Base-by-base conservation (phyloP, 2,888 invertebrate species). In the Drosophila nr. perissopoda region DNA sequence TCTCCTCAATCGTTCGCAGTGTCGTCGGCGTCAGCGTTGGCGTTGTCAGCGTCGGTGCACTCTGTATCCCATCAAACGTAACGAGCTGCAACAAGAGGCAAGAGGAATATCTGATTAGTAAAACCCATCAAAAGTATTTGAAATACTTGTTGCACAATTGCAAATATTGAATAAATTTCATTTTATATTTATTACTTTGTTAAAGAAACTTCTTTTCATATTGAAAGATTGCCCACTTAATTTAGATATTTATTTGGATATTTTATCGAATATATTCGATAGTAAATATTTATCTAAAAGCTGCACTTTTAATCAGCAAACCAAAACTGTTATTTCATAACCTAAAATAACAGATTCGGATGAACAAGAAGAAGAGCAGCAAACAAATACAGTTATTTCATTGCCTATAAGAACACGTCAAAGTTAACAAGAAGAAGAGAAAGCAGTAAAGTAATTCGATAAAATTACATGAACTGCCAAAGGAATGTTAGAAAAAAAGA, bases 21-120 rank as follows among this genome's bases (percentile, higher is more conserved):
- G 98, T 98, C 54, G 98, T 98, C 77, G 98, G 98, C 82, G 99
- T 99, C 90, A 99, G 94, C 91, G 98, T 98, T 81, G 98, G 96
- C 91, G 98, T 98, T 80, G 98, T 98, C 93, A 97, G 95, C 71
- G 98, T 98, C 63, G 98, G 98, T 91, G 98, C 97, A 91, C 96
- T 97, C 93, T 97, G 97, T 93, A 97, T 94, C 91, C 97, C 97
- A 94, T 97, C 97, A 93, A 97, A 94, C 93, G 96, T 95, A 88
- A 96, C 96, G 94, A 97, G 95, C 97, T 97, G 95, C 18, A 95
- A 95, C 84, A 80, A 89, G 29, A 36, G 10, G 33, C 33, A 33
- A 33, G 33, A 33, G 4, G 11, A 11, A 33, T 33, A 33, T 33
- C n/a, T 10, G 29, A 40, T 57, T 57, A 57, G 31, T 16, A 57